Evolutionary conservation across 2,888 invertebrate genomes (phyloP).

Genomic region (Petrolisthes manimaculis): DNA sequence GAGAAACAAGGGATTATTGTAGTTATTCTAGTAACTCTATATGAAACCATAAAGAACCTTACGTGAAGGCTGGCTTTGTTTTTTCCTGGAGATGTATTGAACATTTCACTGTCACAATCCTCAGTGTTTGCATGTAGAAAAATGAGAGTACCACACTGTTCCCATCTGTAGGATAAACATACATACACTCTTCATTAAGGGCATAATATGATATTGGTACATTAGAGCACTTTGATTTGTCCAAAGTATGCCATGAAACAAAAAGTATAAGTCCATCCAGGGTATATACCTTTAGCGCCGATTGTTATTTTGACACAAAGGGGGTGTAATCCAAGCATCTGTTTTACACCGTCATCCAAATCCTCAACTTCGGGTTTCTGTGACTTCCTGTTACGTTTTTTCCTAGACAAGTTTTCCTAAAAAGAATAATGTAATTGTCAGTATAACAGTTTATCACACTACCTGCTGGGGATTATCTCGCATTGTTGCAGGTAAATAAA

Average conservation of each 20-base stretch:
- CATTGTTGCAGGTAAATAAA: too few species aligned
- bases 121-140: slow-evolving; percentile 47
- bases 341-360: slow-evolving; percentile 52
- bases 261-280: too few species aligned
- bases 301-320: slow-evolving; percentile 56
- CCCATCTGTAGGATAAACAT: slow-evolving; percentile 44
- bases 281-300: slow-evolving; percentile 39
- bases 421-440: neutral
- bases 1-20: too few species aligned
- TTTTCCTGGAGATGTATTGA: slow-evolving; percentile 55
- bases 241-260: neutral
- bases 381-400: slow-evolving; percentile 39
- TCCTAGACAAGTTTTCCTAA: slow-evolving; percentile 52
- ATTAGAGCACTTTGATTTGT: neutral
- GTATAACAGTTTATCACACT: neutral
- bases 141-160: slow-evolving; percentile 60
- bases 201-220: neutral
- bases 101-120: slow-evolving; percentile 63
- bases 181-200: too few species aligned
- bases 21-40: too few species aligned
- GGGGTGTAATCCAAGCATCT: slow-evolving; percentile 59
- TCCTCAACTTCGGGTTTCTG: slow-evolving; percentile 53
- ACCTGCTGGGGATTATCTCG: too few species aligned
- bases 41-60: slow-evolving; percentile 14
- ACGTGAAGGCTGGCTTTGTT: slow-evolving; percentile 49